Evolutionary conservation across 1,140 invertebrate genomes (phyloP), one percentile per base, ranked within the genome.

Genomic region (Diachasmimorpha longicaudata): DNA sequence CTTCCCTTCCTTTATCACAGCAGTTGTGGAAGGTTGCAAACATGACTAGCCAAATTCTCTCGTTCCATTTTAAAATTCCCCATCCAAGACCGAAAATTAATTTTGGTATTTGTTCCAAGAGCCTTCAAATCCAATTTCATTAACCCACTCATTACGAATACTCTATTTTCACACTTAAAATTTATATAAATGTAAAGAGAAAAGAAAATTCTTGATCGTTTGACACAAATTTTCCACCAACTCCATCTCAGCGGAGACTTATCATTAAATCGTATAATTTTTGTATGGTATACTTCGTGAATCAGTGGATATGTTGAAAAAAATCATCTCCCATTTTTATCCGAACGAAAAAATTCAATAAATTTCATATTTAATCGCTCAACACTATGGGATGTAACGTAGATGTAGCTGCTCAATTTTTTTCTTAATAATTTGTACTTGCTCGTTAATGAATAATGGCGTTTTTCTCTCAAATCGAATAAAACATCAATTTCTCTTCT

Each of bases 341-440:
- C 68, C 58, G 4, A n/a, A 52, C 9, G 39, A 42, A 52, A 71
- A 52, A 48, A 55, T 16, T 75, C 77, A 82, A 78, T 81, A 81
- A 77, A 79, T 81, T 81, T 77, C 77, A 80, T 74, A 37, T 55
- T 48, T 69, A 48, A 63, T 79, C 55, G 39, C 37, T 76, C 76
- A 67, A 74, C 77, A 80, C 81, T 79, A 80, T 77, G 73, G 75
- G 82, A 83, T 79, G 78, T 84, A 85, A 84, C 76, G 81, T 85
- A 85, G 79, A 83, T 80, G 80, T 84, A 85, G 81, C 81, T 80
- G 78, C 85, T 83, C 84, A n/a, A 77, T 80, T 75, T 82, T 79
- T 79, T 75, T 78, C 72, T 83, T 81, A 84, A 85, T 85, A 88
- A 88, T 89, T 89, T 89, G 88, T 89, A 89, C 87, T 89, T 88